phyloP scores from a whole-genome alignment of 64 coral and sea anemone species.

The Montipora cactus region DNA sequence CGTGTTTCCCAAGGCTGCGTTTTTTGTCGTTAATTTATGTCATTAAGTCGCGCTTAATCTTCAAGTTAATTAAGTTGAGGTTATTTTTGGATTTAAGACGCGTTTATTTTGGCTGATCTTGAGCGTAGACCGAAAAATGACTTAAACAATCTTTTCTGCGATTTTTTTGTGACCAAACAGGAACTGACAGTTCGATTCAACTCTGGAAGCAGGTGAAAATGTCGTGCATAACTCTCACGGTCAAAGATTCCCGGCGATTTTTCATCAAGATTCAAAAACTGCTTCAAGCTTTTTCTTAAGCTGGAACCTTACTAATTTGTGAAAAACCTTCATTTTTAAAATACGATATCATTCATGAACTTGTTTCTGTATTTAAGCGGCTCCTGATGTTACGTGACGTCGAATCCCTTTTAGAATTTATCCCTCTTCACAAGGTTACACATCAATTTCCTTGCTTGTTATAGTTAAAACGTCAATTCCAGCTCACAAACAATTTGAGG shows the following conservation, averaged over 20 bases:
- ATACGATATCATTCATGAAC: neutral
- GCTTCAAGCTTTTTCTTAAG: neutral
- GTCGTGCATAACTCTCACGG: neutral
- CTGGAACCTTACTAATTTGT: neutral
- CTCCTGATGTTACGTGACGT: neutral
- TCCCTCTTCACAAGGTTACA: too few species aligned
- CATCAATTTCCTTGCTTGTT: too few species aligned
- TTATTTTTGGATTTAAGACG: neutral
- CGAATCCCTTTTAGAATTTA: neutral
- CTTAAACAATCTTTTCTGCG: constrained; percentile 11
- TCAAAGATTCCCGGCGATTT: neutral
- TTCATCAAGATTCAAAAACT: too few species aligned
- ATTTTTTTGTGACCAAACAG: neutral
- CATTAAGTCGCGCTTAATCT: neutral
- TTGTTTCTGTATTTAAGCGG: neutral
- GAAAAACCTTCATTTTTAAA: neutral
- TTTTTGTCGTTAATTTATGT: neutral
- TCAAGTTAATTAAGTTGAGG: neutral
- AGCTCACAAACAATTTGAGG: neutral
- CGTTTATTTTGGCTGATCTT: neutral
- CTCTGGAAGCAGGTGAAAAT: neutral
- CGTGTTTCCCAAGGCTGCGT: neutral
- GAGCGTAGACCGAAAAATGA: neutral
- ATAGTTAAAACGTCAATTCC: too few species aligned
- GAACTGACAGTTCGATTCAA: neutral